Evolutionary conservation across 35 echinoderm and acorn worm genomes (phyloP).

Genomic region (Diadema setosum): DNA sequence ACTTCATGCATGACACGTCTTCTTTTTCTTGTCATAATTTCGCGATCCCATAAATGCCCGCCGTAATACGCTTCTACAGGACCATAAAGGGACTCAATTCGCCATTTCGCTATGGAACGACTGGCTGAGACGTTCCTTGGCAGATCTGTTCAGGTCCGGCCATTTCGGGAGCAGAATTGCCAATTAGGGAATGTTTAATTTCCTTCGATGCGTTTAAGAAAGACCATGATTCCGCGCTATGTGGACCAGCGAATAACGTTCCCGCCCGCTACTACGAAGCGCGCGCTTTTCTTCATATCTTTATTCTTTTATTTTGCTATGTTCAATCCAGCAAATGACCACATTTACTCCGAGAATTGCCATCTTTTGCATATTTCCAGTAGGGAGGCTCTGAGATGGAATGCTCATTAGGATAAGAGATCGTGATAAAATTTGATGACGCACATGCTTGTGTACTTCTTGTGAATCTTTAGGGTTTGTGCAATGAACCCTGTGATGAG

Average conservation of each 20-base stretch:
- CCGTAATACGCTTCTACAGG: background rate
- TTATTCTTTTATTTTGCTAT: too few relatives aligned
- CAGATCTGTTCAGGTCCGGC: background rate
- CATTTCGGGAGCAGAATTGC: background rate
- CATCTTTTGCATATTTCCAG: too few relatives aligned
- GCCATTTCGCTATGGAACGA: background rate
- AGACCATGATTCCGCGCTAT: background rate
- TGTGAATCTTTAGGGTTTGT: background rate
- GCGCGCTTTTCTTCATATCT: too few relatives aligned
- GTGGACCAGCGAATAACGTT: too few relatives aligned
- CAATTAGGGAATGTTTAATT: background rate
- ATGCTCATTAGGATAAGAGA: too few relatives aligned
- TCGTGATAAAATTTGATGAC: too few relatives aligned
- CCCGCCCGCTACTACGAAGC: too few relatives aligned
- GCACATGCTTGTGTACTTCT: background rate
- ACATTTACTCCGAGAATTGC: too few relatives aligned
- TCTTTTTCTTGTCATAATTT: background rate
- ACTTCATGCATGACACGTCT: background rate
- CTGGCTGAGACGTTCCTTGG: background rate
- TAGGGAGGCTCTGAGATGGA: too few relatives aligned
- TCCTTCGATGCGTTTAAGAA: background rate
- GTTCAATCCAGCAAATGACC: too few relatives aligned
- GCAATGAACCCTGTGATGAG: background rate
- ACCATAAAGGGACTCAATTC: background rate
- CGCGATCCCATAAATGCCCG: background rate